Base-by-base conservation (phyloP, 1,140 invertebrate genomes). In the Drosophila watanabei region DNA sequence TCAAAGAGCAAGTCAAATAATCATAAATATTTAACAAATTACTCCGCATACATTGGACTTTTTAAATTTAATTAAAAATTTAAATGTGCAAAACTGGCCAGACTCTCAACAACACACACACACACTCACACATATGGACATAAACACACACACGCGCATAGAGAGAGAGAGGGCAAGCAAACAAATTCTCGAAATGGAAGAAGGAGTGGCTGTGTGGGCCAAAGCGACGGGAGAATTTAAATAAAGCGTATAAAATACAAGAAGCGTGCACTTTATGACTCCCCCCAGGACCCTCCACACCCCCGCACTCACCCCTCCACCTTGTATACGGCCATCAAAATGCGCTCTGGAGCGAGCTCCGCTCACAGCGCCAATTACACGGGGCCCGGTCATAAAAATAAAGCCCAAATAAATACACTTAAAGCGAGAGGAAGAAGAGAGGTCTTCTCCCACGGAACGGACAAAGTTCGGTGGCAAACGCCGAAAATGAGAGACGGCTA, bases 351-450 rank as follows among this genome's bases (percentile, higher is more conserved):
- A 75, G 80, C 79, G 65, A 69, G 45, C 28, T 66, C 35, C 32
- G 81, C 81, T 77, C 85, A 75, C 78, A 81, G 80, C 85, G 73
- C 87, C 85, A 88, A 88, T 88, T 88, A 89, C 85, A 89, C 85
- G 81, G 84, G 76, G 76, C 52, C 78, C 72, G 75, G 85, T 84
- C 85, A 85, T 88, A 88, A 88, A 88, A 89, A 88, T 88, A 88
- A 88, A 88, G 81, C 82, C 73, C 85, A 89, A 89, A 88, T 89
- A 88, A 88, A 88, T 88, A 89, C 85, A 88, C 85, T 88, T 88
- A 88, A 88, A 89, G 76, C 62, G 63, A 56, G 62, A 80, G 71
- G 37, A 30, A 52, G 54, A 35, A 51, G 62, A 46, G 61, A n/a
- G 20, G 24, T 24, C 43, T 33, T 39, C 46, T 16, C 43, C 51